phyloP scores from a whole-genome alignment of 2,797 vertebrate species.

The Glossophaga mutica region DNA sequence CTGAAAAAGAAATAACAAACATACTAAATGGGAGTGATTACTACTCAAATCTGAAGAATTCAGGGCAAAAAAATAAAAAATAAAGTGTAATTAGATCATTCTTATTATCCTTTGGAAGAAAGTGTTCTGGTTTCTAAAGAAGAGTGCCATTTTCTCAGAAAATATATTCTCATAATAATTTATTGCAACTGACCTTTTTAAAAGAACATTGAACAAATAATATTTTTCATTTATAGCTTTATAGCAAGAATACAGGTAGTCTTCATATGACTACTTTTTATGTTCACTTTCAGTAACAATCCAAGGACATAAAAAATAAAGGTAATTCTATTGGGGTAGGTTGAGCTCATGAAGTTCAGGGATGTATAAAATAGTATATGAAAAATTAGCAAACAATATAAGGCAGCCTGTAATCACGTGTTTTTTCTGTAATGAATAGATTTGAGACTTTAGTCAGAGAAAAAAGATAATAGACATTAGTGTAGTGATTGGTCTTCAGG shows the following conservation, averaged over 20 bases:
- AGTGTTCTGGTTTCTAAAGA: not conserved
- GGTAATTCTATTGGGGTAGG: not conserved
- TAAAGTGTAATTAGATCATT: conserved; percentile 42
- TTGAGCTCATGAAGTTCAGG: not conserved
- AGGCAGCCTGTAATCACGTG: not conserved
- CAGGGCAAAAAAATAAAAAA: conserved; percentile 26
- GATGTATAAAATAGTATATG: not conserved
- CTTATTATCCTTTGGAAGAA: conserved; percentile 9
- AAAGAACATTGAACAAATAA: not conserved
- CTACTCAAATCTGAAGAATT: not conserved
- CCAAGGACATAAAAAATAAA: not conserved
- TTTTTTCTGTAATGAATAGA: not conserved
- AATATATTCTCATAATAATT: not conserved
- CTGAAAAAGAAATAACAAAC: conserved; percentile 46
- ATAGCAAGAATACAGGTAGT: not conserved
- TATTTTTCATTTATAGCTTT: conserved; percentile 11
- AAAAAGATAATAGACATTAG: not conserved
- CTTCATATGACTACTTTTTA: not conserved
- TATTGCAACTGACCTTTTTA: not conserved
- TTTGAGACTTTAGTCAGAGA: not conserved
- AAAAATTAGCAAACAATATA: not conserved
- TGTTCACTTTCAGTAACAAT: not conserved
- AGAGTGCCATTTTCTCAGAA: conserved; percentile 17
- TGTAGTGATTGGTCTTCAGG: not conserved
- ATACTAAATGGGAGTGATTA: conserved; percentile 33